Evolutionary conservation across 2,113 vertebrate species (phyloP), one percentile per base, ranked within the genome.

Genomic region (Hemibagrus wyckioides): DNA sequence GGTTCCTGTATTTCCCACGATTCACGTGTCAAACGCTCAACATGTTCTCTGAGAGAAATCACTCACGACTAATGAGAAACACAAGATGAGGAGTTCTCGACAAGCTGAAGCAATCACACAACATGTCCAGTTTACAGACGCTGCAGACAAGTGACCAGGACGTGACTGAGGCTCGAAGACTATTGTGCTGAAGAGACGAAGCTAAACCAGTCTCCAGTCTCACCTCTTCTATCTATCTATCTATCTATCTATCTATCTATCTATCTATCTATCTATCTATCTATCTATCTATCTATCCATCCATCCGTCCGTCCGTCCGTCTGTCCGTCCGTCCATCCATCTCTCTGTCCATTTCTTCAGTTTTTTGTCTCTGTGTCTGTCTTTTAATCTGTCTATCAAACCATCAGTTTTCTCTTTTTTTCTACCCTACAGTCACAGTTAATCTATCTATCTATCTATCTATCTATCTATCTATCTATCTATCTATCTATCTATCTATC

Each of bases 1-100:
- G 39, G 59, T 80, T 63, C 54, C 57, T 39, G 54, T 48, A 50
- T 61, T 87, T 87, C 80, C 80, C 86, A 82, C 41, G 81, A 50
- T 54, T 41, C 44, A n/a, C 9, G 48, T 56, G 75, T 56, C 44
- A 36, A 77, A 30, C 3, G 7, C 4, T 8, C 14, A 39, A 0
- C 41, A 1, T 71, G 33, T 82, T 71, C 30, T 39, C 33, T 14
- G 79, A 41, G 30, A 33, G 41, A 59, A 81, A 81, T 41, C 23
- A 13, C 33, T 25, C 54, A 81, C 5, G 54, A 81, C 56, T 81
- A 59, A 81, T 81, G 54, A 81, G 15, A 81, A 81, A 39, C 54
- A 81, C 54, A 15, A 81, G 56, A 59, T 0, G 54, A 59, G 33
- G 33, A 10, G 4, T 3, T 81, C 54, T 39, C 8, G 54, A 59